Evolutionary conservation across 2,797 vertebrate species (phyloP).

Genomic region (Apodemus agrarius): DNA sequence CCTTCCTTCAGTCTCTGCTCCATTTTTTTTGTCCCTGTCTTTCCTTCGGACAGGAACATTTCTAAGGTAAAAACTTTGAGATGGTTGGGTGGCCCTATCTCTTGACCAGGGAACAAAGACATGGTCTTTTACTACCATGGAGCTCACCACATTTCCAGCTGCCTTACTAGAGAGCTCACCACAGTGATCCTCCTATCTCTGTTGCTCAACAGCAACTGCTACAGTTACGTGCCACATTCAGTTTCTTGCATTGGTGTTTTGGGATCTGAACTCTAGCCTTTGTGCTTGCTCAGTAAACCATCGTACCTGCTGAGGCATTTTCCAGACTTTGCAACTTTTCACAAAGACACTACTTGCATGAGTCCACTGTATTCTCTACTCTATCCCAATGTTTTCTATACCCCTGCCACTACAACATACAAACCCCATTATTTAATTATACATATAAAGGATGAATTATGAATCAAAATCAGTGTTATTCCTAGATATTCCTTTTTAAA

Average conservation of each 20-base stretch:
- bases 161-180: background rate
- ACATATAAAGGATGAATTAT: background rate
- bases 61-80: too few relatives aligned
- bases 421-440: background rate
- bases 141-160: background rate
- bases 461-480: too few relatives aligned
- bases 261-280: background rate
- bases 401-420: background rate
- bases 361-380: background rate
- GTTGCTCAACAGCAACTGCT: background rate
- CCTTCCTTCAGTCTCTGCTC: too few relatives aligned
- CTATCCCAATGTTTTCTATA: background rate
- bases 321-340: background rate
- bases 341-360: background rate
- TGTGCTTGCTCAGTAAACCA: background rate
- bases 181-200: background rate
- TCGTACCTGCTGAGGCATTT: background rate
- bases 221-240: too few relatives aligned
- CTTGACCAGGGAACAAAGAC: too few relatives aligned
- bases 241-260: background rate
- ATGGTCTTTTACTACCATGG: background rate
- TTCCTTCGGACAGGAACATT: too few relatives aligned
- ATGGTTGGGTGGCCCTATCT: too few relatives aligned
- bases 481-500: background rate
- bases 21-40: too few relatives aligned